Evolutionary conservation across 2,888 invertebrate species (phyloP).

Genomic region (Drosophila testacea): DNA sequence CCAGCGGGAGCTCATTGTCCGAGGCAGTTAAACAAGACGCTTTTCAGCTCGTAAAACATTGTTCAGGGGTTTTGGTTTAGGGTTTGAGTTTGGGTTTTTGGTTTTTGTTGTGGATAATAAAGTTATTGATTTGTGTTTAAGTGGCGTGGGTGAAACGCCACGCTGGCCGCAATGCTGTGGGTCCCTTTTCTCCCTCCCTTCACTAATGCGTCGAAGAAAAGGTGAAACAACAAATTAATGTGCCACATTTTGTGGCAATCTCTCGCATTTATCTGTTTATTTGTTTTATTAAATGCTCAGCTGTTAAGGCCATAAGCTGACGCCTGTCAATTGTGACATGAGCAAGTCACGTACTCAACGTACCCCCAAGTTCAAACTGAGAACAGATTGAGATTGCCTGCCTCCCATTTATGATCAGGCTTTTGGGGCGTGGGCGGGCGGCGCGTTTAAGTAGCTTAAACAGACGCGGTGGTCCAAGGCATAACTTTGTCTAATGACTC

Average conservation of each 20-base stretch:
- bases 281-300: constrained; percentile 79
- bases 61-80: constrained; percentile 32
- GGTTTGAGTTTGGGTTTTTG: constrained; percentile 6
- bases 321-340: constrained; percentile 77
- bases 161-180: constrained; percentile 41
- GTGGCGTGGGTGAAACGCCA: constrained; percentile 71
- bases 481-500: constrained; percentile 85
- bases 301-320: constrained; percentile 60
- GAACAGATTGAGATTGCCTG: constrained; percentile 5
- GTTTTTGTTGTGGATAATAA: constrained; percentile 61
- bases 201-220: background rate
- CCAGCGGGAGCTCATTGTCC: constrained; percentile 76
- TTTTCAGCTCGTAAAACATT: constrained; percentile 77
- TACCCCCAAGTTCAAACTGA: background rate
- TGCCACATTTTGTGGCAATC: constrained; percentile 56
- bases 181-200: constrained; percentile 22
- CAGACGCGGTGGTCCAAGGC: constrained; percentile 82
- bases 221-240: constrained; percentile 58
- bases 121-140: constrained; percentile 79
- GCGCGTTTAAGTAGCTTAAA: constrained; percentile 83
- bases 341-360: constrained; percentile 60
- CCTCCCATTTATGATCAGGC: constrained; percentile 1
- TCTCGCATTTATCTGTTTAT: constrained; percentile 61
- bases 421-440: constrained; percentile 58
- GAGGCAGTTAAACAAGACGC: constrained; percentile 78